These are phyloP conservation scores for Prinia subflava DNA, from an alignment of 2,113 vertebrate species.

Conservation along the genomic window DNA sequence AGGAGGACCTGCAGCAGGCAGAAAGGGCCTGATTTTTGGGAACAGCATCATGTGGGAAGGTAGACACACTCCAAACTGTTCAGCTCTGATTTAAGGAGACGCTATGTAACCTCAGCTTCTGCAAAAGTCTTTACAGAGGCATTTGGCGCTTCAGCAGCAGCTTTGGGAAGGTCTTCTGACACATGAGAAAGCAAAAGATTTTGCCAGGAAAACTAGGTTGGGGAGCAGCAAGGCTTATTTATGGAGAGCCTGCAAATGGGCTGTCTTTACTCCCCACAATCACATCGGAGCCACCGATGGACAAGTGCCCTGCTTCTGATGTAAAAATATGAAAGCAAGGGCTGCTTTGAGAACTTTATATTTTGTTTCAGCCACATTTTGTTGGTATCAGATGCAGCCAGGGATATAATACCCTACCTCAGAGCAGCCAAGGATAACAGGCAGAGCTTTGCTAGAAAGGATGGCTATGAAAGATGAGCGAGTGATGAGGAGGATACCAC, in stretches of 20 bases:
- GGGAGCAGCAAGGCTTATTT: slow-evolving; percentile 14
- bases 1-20: not conserved
- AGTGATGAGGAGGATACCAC: not conserved
- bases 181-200: slow-evolving; percentile 7
- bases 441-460: not conserved
- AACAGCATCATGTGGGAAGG: not conserved
- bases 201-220: slow-evolving; percentile 27
- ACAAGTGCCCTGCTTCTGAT: slow-evolving; percentile 31
- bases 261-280: not conserved
- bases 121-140: slow-evolving; percentile 24
- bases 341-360: not conserved
- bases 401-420: not conserved
- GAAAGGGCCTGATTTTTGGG: not conserved
- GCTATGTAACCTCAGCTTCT: not conserved
- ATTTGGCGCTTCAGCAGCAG: not conserved
- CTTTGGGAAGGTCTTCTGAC: slow-evolving; percentile 34
- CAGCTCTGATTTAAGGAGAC: slow-evolving; percentile 1
- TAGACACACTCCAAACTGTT: not conserved
- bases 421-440: slow-evolving; percentile 38
- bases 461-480: not conserved
- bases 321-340: not conserved
- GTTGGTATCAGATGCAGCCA: not conserved
- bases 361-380: slow-evolving; percentile 27
- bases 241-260: not conserved
- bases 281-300: not conserved